Percentiles rank a stretch among this genome's conserved stretches.
phyloP scores from a whole-genome alignment of 37 sponge, comb jelly and placozoan genomes.

The Oopsacas minuta region DNA sequence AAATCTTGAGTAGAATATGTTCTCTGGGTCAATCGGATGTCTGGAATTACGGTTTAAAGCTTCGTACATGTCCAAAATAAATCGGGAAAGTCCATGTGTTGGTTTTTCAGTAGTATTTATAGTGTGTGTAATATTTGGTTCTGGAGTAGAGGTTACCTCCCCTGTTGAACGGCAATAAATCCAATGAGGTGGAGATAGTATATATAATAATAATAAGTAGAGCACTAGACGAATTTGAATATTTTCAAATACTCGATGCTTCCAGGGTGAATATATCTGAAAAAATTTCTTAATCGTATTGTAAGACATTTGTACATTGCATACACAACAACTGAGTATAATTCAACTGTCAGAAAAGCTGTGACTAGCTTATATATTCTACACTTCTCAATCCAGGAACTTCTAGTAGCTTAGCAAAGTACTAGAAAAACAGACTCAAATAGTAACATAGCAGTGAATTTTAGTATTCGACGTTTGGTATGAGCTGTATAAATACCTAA shows the following conservation, averaged over 20 bases:
- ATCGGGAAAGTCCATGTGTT: background rate
- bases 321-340: background rate
- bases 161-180: constrained; percentile 3
- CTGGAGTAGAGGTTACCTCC: background rate
- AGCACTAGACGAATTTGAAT: background rate
- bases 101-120: background rate
- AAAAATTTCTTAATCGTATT: background rate
- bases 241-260: background rate
- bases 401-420: background rate
- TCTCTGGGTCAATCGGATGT: background rate
- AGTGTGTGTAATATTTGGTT: background rate
- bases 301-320: background rate
- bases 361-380: background rate
- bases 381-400: background rate
- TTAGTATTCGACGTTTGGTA: background rate
- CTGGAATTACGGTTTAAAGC: background rate
- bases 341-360: background rate
- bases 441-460: background rate
- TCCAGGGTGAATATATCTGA: background rate
- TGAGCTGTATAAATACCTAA: background rate
- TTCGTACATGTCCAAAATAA: constrained; percentile 12
- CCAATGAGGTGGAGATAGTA: background rate
- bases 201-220: background rate
- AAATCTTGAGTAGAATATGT: background rate
- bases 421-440: background rate